Evolutionary conservation across 2,797 vertebrate species (phyloP), one percentile per base, ranked within the genome.

Genomic region (Cetoscarus ocellatus): DNA sequence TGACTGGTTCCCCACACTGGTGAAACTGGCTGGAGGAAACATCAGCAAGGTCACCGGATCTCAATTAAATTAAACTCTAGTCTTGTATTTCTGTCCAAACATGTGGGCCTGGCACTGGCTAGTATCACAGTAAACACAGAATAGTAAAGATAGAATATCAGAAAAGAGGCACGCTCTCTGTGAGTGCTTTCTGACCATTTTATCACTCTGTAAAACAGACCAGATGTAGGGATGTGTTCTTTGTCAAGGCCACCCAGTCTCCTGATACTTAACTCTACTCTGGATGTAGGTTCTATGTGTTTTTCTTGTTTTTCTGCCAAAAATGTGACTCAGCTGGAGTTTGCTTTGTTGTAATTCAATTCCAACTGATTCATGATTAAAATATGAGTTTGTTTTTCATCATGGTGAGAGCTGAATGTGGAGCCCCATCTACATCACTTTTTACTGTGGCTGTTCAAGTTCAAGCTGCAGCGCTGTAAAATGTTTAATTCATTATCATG

Each of bases 1-100:
- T 0, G 98, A 99, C 88, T 99, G 98, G 98, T 99, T 97, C 91
- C 98, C 98, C 0, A 99, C 98, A 0, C 91, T 99, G 74, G 96
- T 99, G 67, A 86, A 91, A 1, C 94, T 99, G 76, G 97, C 96
- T 0, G 95, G 96, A n/a, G 97, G 96, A 1, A 95, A 96, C 36
- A 58, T 95, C 63, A 90, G 85, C 79, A 62, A 90, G 89, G 92
- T 93, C 39, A 70, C 86, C 55, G 13, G 2, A 10, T 11, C 61
- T 13, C 38, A 10, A 17, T 2, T 2, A 27, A 27, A 27, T 27
- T 27, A 27, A 27, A 27, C 27, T 27, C 27, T 27, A 27, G 2
- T 27, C 2, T 27, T 27, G 27, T 27, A 27, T 27, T 27, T 27
- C 27, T 27, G 27, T 27, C 27, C 27, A 2, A 6, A 0, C n/a